phyloP scores from a whole-genome alignment of 2,113 vertebrate genomes.

The Menura novaehollandiae region DNA sequence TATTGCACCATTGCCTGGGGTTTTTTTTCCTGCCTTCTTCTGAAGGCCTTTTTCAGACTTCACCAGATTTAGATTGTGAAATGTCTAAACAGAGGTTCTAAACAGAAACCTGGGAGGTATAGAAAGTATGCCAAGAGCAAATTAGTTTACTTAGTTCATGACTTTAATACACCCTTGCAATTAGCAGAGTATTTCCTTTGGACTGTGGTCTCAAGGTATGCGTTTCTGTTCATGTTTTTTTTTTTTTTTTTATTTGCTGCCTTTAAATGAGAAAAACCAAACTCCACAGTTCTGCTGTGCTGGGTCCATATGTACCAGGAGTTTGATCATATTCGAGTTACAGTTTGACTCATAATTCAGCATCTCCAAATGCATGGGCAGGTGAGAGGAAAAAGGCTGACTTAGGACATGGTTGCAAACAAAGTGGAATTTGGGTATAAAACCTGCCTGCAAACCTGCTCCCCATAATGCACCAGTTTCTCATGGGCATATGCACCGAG shows the following conservation, averaged over 20 bases:
- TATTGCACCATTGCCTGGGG: not conserved
- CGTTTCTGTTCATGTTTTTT: slow-evolving; percentile 34
- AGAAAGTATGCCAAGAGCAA: slow-evolving; percentile 43
- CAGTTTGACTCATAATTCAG: not conserved
- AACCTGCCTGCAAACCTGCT: not conserved
- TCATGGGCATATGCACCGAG: not conserved
- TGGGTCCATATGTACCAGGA: not conserved
- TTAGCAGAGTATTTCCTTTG: slow-evolving; percentile 53
- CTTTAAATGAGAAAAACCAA: slow-evolving; percentile 49
- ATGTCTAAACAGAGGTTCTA: slow-evolving; percentile 46
- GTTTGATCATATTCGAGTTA: not conserved
- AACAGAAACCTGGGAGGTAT: slow-evolving; percentile 54
- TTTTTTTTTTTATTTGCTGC: not conserved
- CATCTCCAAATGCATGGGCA: not conserved
- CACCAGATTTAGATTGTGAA: slow-evolving; percentile 49
- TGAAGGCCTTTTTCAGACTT: slow-evolving; percentile 15
- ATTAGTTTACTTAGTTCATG: slow-evolving; percentile 57
- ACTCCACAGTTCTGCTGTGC: not conserved
- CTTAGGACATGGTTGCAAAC: not conserved
- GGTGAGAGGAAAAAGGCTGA: not conserved
- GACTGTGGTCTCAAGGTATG: slow-evolving; percentile 49
- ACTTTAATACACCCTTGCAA: slow-evolving; percentile 58
- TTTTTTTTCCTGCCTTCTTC: not conserved
- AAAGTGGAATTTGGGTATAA: not conserved
- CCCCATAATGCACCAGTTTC: not conserved